Percentiles rank a stretch among this genome's conserved stretches.
phyloP scores from a whole-genome alignment of 64 coral and sea anemone species.

The Cladopsammia gracilis region DNA sequence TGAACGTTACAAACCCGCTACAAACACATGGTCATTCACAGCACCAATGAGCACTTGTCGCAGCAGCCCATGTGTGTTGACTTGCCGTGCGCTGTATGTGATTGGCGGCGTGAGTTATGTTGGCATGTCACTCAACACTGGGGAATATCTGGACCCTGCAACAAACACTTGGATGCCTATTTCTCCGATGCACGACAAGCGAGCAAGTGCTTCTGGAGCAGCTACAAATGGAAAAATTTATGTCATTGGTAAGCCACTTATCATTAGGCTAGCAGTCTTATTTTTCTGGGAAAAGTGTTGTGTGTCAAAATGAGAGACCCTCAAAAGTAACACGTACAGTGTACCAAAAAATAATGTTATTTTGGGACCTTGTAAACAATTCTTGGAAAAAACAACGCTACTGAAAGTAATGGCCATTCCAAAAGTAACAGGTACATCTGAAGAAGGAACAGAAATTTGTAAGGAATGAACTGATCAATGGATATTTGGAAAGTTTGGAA shows the following conservation, averaged over 20 bases:
- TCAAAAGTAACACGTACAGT: no score
- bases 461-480: no score
- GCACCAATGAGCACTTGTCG: conserved; percentile 96
- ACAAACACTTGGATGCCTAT: conserved; percentile 93
- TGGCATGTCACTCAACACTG: conserved; percentile 94
- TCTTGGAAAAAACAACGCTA: no score
- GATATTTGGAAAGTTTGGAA: no score
- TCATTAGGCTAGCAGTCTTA: not conserved
- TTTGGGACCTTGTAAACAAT: no score
- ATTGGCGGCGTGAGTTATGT: conserved; percentile 99
- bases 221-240: conserved; percentile 97
- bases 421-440: no score
- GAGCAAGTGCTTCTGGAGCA: conserved; percentile 98
- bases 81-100: conserved; percentile 79
- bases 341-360: no score
- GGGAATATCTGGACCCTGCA: conserved; percentile 88
- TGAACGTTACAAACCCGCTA: conserved; percentile 87
- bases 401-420: no score
- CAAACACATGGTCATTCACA: conserved; percentile 90
- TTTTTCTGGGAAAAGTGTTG: no score
- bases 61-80: conserved; percentile 96
- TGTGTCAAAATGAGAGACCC: no score
- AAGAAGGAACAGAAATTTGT: no score
- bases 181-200: conserved; percentile 78
- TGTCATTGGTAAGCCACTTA: conserved; percentile 77